Evolutionary conservation across 2,888 invertebrate species (phyloP).

Genomic region (Mythimna albipuncta): DNA sequence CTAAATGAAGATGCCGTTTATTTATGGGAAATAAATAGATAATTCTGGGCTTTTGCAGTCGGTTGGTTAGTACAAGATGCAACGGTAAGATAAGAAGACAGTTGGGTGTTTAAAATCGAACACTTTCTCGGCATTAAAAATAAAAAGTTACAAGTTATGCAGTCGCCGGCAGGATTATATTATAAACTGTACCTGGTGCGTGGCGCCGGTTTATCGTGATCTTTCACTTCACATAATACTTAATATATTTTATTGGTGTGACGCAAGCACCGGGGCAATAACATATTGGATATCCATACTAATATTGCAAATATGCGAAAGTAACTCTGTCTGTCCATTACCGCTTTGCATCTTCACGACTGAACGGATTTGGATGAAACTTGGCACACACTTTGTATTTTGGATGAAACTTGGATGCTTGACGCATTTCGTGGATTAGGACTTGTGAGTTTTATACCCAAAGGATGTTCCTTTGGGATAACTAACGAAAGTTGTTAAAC

Average conservation of each 20-base stretch:
- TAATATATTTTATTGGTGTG: slow-evolving; percentile 25
- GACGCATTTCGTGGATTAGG: too few species aligned
- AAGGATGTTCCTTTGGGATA: too few species aligned
- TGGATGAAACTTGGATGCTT: too few species aligned
- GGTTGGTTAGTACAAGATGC: slow-evolving; percentile 23
- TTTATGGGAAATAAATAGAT: not conserved
- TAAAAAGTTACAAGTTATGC: slow-evolving; percentile 46
- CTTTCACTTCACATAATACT: slow-evolving; percentile 50
- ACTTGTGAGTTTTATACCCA: too few species aligned
- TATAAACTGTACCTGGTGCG: slow-evolving; percentile 13
- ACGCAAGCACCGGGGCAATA: slow-evolving; percentile 27
- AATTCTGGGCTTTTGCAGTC: not conserved
- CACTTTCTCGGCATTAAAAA: slow-evolving; percentile 59
- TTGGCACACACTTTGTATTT: too few species aligned
- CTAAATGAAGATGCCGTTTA: slow-evolving; percentile 16
- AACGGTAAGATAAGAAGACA: slow-evolving; percentile 27
- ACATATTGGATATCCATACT: slow-evolving; percentile 1
- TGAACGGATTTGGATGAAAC: too few species aligned
- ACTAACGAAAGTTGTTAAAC: too few species aligned
- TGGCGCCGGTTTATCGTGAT: slow-evolving; percentile 43
- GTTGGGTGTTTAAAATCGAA: slow-evolving; percentile 39
- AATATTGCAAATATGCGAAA: not conserved
- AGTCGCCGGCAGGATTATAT: slow-evolving; percentile 27
- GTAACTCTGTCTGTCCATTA: too few species aligned
- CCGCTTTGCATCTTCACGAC: too few species aligned